Evolutionary conservation across 2,113 vertebrate genomes (phyloP), one percentile per base, ranked within the genome.

Genomic region (human (Homo sapiens)): DNA sequence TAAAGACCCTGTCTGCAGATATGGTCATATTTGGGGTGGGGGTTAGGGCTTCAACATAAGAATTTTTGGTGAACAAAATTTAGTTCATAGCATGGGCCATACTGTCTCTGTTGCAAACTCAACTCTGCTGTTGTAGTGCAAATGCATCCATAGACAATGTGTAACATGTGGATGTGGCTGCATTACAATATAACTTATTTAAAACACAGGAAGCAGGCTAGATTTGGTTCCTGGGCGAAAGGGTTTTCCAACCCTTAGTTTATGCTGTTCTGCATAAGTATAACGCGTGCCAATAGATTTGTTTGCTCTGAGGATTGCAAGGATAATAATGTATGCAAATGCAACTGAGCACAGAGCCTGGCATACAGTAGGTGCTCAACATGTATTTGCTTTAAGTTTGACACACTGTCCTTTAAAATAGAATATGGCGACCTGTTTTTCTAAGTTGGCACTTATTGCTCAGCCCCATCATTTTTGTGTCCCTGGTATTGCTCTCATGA

Each of bases 71-170:
- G 43, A n/a, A 10, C 1, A 10, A 27, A 48, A 0, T 55, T 79
- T 55, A 50, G 55, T 27, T 25, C 27, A 11, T 0, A 40, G 23
- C 22, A 16, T 0, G 18, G 66, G 23, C 27, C 30, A 6, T 13
- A 27, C 40, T 14, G 27, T 23, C 45, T 40, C n/a, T 85, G 78
- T 43, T 20, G 3, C 68, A 32, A 1, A 12, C 10, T 48, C 22
- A 50, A 1, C 52, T 27, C n/a, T 59, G 35, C 32, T 16, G 27
- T 14, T 30, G 5, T 68, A 17, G 66, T 35, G 32, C 32, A 35
- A 68, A 68, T 35, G 32, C 66, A 18, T 1, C 35, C 55, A 0
- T 0, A 3, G 20, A 1, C 0, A 2, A 5, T 0, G 1, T 22
- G 30, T 6, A 30, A 35, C 17, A 13, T 12, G 14, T 0, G 32